Evolutionary conservation across 2,888 invertebrate genomes (phyloP), one percentile per base, ranked within the genome.

Genomic region (Arctia plantaginis): DNA sequence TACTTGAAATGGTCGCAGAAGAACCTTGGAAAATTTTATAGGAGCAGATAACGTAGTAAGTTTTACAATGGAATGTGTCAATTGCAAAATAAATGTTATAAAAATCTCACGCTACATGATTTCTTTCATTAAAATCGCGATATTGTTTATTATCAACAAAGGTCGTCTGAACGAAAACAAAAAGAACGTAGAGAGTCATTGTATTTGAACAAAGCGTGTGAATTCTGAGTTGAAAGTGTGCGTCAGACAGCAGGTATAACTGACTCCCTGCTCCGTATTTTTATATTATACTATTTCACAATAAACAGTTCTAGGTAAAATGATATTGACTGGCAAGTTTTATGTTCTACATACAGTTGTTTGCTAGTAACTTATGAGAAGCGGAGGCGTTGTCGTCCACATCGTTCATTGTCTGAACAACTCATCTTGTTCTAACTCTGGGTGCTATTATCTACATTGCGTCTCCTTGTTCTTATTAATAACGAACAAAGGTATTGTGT

Each of bases 81-180:
- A 90, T 93, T 93, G 91, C 92, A 91, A 93, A 92, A 93, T 93
- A 90, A 90, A 90, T 90, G 86, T 85, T 90, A 91, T 87, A 89
- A 93, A 93, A 94, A 93, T 94, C 95, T 92, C 94, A 94, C 93
- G 92, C 87, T 92, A 88, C 91, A 90, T 92, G 93, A 92, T 95
- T 95, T 95, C 93, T 94, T 94, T 92, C 88, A 92, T 93, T 93
- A 92, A 89, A 93, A 88, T 92, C 87, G 92, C 90, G 91, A 95
- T 95, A 94, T 93, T 94, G 93, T 94, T 93, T 93, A 93, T 94
- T 91, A 95, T 94, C 94, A 94, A 93, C 94, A 94, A 94, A 95
- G 94, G 95, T 95, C 94, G 94, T 93, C 92, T 93, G 92, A 93
- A 94, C 89, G 93, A 94, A 95, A 95, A 95, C 95, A 95, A 95